Evolutionary conservation across 2,113 vertebrate genomes (phyloP).

Genomic region (Bucco capensis): DNA sequence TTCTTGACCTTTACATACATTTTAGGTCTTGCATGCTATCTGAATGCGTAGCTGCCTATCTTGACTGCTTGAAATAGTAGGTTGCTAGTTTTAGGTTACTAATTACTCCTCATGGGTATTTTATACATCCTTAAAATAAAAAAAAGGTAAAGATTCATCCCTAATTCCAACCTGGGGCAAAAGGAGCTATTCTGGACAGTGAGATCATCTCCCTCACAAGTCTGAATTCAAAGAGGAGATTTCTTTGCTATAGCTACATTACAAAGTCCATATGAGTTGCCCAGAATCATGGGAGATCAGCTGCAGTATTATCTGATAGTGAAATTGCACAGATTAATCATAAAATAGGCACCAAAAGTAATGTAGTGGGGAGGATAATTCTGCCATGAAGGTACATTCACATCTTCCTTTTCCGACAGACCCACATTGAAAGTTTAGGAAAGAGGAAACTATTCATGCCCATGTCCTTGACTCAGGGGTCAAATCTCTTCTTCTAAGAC

Average conservation of each 20-base stretch:
- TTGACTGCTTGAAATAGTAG: neutral
- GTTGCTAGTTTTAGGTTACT: neutral
- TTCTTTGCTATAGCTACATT: neutral
- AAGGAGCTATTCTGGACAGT: neutral
- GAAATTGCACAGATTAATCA: neutral
- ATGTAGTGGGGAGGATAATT: neutral
- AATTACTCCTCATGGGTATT: neutral
- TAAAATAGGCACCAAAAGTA: neutral
- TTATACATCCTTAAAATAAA: neutral
- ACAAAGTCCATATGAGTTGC: neutral
- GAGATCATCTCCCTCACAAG: neutral
- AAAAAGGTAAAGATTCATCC: neutral
- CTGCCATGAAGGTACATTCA: rapidly evolving
- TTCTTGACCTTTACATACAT: neutral
- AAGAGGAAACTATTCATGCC: neutral
- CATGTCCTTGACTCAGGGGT: neutral
- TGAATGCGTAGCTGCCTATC: neutral
- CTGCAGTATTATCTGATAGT: neutral
- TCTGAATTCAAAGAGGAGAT: neutral
- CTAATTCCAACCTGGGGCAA: neutral
- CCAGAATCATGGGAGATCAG: neutral
- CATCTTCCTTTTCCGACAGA: neutral
- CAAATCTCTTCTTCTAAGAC: neutral
- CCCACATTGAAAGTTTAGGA: neutral
- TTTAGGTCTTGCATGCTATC: neutral